These are phyloP conservation scores for Melieria omissa DNA, from an alignment of 2,888 invertebrate species.

Conservation along the genomic window DNA sequence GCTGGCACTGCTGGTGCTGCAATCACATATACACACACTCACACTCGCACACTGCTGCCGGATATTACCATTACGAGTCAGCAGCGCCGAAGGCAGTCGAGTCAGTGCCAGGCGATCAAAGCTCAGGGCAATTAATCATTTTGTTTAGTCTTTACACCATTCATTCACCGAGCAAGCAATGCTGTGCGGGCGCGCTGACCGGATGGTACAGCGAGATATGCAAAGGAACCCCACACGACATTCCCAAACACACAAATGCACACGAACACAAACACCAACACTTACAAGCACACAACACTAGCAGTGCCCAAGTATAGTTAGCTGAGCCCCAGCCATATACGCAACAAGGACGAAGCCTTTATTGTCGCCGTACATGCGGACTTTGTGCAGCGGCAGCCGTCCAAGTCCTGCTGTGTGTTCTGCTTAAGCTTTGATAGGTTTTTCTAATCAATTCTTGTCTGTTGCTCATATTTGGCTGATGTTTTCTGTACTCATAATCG, in stretches of 20 bases:
- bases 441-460: conserved; percentile 42
- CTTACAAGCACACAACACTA: background rate
- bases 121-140: conserved; percentile 68
- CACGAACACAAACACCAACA: conserved; percentile 3
- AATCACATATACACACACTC: background rate
- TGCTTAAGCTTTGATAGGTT: conserved; percentile 45
- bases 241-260: background rate
- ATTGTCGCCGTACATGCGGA: background rate
- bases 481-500: too few species aligned
- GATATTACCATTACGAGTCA: too few species aligned
- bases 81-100: background rate
- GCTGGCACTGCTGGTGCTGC: background rate
- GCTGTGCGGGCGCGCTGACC: background rate
- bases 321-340: too few species aligned
- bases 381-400: background rate
- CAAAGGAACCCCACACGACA: conserved; percentile 22
- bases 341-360: too few species aligned
- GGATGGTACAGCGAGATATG: conserved; percentile 37
- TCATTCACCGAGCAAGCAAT: conserved; percentile 37
- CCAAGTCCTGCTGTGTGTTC: conserved; percentile 17
- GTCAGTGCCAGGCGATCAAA: conserved; percentile 61
- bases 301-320: too few species aligned
- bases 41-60: background rate
- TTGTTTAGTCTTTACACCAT: conserved; percentile 65
- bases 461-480: too few species aligned